A percentile compares a stretch with the other conserved stretches of the same genome.
Evolutionary conservation across 2,888 invertebrate genomes (phyloP).

Genomic region (Caenorhabditis drosophilae): DNA sequence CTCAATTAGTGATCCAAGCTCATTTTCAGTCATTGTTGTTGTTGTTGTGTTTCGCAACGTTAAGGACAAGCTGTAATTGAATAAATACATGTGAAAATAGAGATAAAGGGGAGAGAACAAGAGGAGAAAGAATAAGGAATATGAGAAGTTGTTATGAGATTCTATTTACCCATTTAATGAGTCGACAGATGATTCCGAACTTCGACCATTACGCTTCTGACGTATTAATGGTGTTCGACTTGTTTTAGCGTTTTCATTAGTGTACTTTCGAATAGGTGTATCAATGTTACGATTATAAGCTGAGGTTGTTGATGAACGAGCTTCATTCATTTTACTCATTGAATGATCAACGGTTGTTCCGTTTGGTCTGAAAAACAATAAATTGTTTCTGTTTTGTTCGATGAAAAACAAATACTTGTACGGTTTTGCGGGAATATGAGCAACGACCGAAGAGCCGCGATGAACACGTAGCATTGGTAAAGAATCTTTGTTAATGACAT

Average conservation of each 20-base stretch:
- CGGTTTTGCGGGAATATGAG: constrained; percentile 29
- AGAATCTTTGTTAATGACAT: constrained; percentile 58
- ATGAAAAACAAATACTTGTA: too few relatives aligned
- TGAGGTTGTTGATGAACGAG: too few relatives aligned
- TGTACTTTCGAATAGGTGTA: too few relatives aligned
- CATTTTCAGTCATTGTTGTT: constrained; percentile 9
- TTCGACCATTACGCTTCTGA: constrained; percentile 18
- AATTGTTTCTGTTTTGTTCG: not conserved
- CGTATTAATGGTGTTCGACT: constrained; percentile 22
- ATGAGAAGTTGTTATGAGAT: too few relatives aligned
- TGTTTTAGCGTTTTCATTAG: constrained; percentile 24
- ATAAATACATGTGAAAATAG: not conserved
- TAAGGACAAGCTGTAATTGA: not conserved
- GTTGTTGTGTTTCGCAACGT: constrained; percentile 2
- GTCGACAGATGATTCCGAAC: constrained; percentile 25
- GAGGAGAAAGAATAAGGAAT: too few relatives aligned
- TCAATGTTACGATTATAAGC: too few relatives aligned
- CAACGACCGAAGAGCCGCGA: constrained; percentile 58
- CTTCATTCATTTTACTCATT: constrained; percentile 5
- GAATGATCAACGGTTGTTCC: constrained; percentile 10
- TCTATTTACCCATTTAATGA: constrained; percentile 32
- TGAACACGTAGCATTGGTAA: constrained; percentile 66
- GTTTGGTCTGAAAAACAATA: constrained; percentile 17
- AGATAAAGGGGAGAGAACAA: not conserved
- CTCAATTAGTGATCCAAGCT: constrained; percentile 19